Conservation (phyloP, 2,113 vertebrate genomes). For the Leucoraja erinaceus region DNA sequence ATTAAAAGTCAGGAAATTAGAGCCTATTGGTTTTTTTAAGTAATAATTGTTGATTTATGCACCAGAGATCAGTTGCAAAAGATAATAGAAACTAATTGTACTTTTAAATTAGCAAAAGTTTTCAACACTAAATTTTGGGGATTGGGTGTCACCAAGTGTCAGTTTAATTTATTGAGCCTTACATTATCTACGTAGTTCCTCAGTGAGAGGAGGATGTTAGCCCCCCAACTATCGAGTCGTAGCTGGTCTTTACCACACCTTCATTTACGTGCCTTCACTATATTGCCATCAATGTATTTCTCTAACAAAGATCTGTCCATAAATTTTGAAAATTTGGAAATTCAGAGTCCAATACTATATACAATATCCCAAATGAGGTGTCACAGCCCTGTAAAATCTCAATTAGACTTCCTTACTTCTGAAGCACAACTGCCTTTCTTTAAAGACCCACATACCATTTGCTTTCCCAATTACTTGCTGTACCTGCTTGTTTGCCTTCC, state of each 20-base stretch:
- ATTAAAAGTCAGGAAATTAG: not conserved
- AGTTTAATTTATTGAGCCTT: not conserved
- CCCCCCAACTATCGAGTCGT: not conserved
- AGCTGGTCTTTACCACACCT: not conserved
- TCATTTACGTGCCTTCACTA: not conserved
- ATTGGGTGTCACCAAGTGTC: not conserved
- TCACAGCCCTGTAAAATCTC: not conserved
- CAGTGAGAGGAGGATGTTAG: not conserved
- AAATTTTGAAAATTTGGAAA: not conserved
- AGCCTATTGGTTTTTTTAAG: not conserved
- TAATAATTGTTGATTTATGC: not conserved
- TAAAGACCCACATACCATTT: not conserved
- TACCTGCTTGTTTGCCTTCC: not conserved
- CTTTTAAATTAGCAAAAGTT: not conserved
- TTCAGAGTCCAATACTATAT: not conserved
- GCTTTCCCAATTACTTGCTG: not conserved
- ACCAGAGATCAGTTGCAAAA: not conserved
- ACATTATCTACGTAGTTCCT: not conserved
- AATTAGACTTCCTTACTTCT: not conserved
- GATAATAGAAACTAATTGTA: not conserved
- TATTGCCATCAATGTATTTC: not conserved
- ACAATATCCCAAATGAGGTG: not conserved
- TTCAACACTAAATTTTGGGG: not conserved
- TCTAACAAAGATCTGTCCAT: not conserved
- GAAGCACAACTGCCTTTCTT: not conserved